A percentile compares a stretch with the other conserved stretches of the same genome.
phyloP scores from a whole-genome alignment of 2,113 vertebrate genomes.

The Pterocles orientalis region DNA sequence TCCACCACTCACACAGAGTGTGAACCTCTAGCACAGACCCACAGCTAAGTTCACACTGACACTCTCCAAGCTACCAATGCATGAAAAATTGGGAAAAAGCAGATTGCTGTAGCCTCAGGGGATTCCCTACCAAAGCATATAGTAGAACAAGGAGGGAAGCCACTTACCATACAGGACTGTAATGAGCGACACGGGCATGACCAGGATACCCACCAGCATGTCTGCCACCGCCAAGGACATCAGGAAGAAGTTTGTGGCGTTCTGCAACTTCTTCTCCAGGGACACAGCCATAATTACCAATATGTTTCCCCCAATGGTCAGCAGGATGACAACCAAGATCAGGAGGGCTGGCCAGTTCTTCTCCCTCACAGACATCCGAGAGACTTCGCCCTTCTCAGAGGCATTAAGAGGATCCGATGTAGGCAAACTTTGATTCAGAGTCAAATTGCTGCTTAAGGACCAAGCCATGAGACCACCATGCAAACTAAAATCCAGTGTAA shows the following conservation, averaged over 20 bases:
- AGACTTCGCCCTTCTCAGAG: constrained; percentile 62
- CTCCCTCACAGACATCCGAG: constrained; percentile 71
- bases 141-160: not conserved
- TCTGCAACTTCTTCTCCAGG: constrained; percentile 97
- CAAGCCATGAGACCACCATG: constrained; percentile 80
- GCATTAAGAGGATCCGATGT: constrained; percentile 63
- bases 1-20: not conserved
- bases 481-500: constrained; percentile 76
- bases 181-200: constrained; percentile 96
- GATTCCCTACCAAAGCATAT: not conserved
- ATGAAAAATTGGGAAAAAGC: not conserved
- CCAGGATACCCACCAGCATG: constrained; percentile 97
- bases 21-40: not conserved
- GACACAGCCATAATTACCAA: constrained; percentile 96
- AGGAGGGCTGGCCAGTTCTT: constrained; percentile 97
- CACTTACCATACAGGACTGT: constrained; percentile 96
- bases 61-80: not conserved
- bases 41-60: not conserved
- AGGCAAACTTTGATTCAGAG: constrained; percentile 75
- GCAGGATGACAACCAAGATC: constrained; percentile 91
- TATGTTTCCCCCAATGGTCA: constrained; percentile 96
- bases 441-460: constrained; percentile 75
- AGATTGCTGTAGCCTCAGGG: not conserved
- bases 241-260: constrained; percentile 97
- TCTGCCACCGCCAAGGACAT: constrained; percentile 96